Evolutionary conservation across 2,797 vertebrate genomes (phyloP), one percentile per base, ranked within the genome.

Genomic region (Betta splendens): DNA sequence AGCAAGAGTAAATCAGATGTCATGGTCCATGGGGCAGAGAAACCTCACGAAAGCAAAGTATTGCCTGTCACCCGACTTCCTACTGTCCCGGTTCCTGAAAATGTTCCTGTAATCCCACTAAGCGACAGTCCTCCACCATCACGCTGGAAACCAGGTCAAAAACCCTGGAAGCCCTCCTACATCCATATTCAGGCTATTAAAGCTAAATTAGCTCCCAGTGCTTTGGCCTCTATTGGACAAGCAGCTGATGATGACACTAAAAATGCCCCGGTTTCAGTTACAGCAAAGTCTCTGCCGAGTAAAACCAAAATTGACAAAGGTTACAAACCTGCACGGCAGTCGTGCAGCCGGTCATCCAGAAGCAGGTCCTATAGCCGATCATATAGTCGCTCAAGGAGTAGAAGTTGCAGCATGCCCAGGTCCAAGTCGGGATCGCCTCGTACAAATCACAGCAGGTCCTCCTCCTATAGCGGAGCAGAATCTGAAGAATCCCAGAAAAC

Each of bases 81-180:
- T 0, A 50, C 85, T 15, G 55, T 63, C 8, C 85, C 91, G 2
- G 83, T 91, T 40, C 80, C 93, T 4, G 96, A 98, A 64, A 93
- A 9, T 64, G 91, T 93, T 46, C 90, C 95, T 5, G 94, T 95
- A 17, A 94, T 99, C 65, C 95, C 97, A 0, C 66, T 99, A 45
- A 99, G 98, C 23, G 98, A 99, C 50, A 99, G 98, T 20, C 98
- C 98, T 3, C 97, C 98, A 0, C 98, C 98, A 15, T 99, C 98
- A 0, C 90, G 97, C 47, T 99, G 98, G 98, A 98, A 98, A 72
- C 98, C 98, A 10, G 98, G 94, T 9, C 97, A 98, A 65, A 99
- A 99, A 73, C 98, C 98, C 0, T 99, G 98, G 98, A 99, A 98
- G 49, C 94, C 98, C 0, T 98, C 98, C 0, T 99, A 99, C 0